These are phyloP conservation scores for Ichneumoninae sp. DNA, from an alignment of 2,888 invertebrate species.

Conservation along the genomic window DNA sequence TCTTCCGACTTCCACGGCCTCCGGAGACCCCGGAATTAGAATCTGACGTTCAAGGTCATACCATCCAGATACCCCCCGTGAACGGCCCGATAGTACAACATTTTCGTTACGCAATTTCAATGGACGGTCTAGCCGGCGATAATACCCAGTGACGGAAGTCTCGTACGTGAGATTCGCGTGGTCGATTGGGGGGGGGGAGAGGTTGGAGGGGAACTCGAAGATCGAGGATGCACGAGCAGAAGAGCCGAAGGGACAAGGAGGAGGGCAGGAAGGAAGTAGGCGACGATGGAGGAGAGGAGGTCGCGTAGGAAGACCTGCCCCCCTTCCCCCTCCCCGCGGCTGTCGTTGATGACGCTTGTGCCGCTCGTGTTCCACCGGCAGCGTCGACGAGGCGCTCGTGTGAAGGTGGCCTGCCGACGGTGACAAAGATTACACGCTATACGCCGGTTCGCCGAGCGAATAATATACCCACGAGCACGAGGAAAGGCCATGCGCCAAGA, in stretches of 20 bases:
- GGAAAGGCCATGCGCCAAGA: not conserved
- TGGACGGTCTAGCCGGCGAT: not conserved
- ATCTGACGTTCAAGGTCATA: conserved; percentile 57
- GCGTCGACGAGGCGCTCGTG: not conserved
- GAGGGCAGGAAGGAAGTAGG: conserved; percentile 7
- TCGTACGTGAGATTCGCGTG: not conserved
- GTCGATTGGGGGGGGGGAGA: not conserved
- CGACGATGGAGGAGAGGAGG: conserved; percentile 19
- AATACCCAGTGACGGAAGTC: not conserved
- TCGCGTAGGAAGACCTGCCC: conserved; percentile 6
- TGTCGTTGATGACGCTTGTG: conserved; percentile 22
- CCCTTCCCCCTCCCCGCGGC: not conserved
- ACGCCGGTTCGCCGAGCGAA: not conserved
- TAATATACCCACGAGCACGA: not conserved
- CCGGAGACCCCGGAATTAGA: conserved; percentile 59
- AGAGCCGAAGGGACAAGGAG: not conserved
- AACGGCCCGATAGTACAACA: not conserved
- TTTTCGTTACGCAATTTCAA: not conserved
- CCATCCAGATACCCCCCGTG: conserved; percentile 6
- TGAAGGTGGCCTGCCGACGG: not conserved
- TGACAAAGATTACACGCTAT: conserved; percentile 21
- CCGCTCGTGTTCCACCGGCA: not conserved
- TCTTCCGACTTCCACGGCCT: conserved; percentile 44
- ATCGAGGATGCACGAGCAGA: not conserved
- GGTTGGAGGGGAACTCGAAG: not conserved